Percentiles rank a stretch among this genome's conserved stretches.
These are phyloP conservation scores for Malacosoma neustria DNA, from an alignment of 2,888 invertebrate species.

Conservation along the genomic window DNA sequence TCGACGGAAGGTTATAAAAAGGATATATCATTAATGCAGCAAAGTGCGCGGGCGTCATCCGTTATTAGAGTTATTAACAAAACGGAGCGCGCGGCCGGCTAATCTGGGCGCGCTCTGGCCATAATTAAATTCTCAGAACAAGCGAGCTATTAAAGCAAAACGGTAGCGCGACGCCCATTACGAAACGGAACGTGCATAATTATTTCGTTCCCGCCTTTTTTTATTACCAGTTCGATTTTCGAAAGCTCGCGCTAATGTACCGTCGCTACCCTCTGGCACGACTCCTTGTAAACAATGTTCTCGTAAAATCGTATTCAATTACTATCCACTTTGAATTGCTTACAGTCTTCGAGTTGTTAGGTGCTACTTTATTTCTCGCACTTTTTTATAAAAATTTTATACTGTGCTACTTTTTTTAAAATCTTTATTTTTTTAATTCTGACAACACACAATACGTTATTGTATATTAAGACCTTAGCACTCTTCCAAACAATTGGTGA, in stretches of 20 bases:
- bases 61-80: constrained; percentile 70
- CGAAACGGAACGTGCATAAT: constrained; percentile 73
- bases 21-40: constrained; percentile 32
- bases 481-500: too few species aligned
- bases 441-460: too few species aligned
- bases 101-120: constrained; percentile 59
- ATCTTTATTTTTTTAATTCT: too few species aligned
- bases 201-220: constrained; percentile 72
- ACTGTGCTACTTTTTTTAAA: too few species aligned
- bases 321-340: constrained; percentile 23
- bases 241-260: constrained; percentile 61
- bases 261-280: constrained; percentile 62
- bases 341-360: too few species aligned
- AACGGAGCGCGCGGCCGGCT: constrained; percentile 60
- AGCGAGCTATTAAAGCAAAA: constrained; percentile 70
- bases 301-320: constrained; percentile 69
- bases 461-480: too few species aligned
- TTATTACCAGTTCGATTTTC: constrained; percentile 61
- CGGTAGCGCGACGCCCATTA: constrained; percentile 72
- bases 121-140: constrained; percentile 73
- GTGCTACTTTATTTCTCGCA: too few species aligned
- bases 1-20: constrained; percentile 22
- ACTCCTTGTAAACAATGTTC: constrained; percentile 66
- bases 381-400: too few species aligned
- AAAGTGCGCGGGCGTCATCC: constrained; percentile 53